Base-by-base conservation (phyloP, 1,140 invertebrate species). In the Protaetia brevitarsis region DNA sequence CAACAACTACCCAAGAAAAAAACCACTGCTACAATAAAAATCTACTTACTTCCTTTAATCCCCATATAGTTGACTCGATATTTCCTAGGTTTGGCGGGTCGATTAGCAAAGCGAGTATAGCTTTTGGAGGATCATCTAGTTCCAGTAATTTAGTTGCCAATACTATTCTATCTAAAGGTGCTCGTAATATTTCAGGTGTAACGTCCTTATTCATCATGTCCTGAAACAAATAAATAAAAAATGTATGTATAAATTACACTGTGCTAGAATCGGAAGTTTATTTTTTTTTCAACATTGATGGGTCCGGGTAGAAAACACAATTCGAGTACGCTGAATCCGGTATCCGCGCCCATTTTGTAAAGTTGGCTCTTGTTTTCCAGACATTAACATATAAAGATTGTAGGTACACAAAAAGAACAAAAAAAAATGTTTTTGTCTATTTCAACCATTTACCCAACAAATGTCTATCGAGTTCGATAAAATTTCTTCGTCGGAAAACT, bases 51-150 rank as follows among this genome's bases (percentile, higher is more conserved):
- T 97, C 93, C 83, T 98, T 97, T 0, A 99, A 80, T 30, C 87
- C 78, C 5, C 95, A 80, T 61, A 98, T 83, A 1, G 95, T 95
- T 10, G 85, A 81, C 51, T 88, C 83, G 66, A 98, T 90, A 73
- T 95, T 92, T 6, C 81, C 82, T 8, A 95, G 78, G 77, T 93
- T 87, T 0, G 97, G 97, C 21, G 95, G 94, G 75, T 94, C 89
- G 72, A 98, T 82, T 0, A 94, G 91, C 1, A 94, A 77, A 0
- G 90, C 93, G 0, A 98, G 79, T 6, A 98, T 82, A 28, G 88
- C 85, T 70, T 87, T 87, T 0, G 96, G 96, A 4, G 75, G 69
- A 37, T 88, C 81, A n/a, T 90, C 93, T 82, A 96, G 87, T 62
- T 94, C 84, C 19, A 98, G 76, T 51, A 89, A 73, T 77, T 99